These are phyloP conservation scores for Rhabdornis inornatus DNA, from an alignment of 2,113 vertebrate species.

Conservation along the genomic window DNA sequence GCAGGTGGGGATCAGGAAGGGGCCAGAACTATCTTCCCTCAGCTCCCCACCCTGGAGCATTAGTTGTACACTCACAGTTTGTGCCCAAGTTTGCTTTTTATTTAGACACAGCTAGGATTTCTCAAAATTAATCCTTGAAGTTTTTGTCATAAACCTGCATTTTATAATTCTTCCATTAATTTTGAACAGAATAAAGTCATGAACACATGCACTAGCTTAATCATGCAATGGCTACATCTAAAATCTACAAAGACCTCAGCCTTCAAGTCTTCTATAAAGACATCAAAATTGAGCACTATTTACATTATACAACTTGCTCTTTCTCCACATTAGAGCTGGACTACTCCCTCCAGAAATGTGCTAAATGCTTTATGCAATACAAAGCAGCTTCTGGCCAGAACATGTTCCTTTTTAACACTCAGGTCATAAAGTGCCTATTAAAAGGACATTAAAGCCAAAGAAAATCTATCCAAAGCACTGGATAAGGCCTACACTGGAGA, in stretches of 20 bases:
- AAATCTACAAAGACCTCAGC: background rate
- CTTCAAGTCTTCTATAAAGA: background rate
- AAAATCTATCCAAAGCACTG: conserved; percentile 30
- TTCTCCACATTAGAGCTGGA: background rate
- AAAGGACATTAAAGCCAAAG: conserved; percentile 46
- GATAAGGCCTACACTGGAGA: background rate
- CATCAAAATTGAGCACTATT: background rate
- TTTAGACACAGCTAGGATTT: background rate
- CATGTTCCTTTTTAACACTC: conserved; percentile 16
- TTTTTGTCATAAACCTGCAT: background rate
- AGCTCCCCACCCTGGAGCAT: background rate
- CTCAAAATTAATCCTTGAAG: background rate
- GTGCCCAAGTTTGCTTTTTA: background rate
- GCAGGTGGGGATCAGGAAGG: background rate
- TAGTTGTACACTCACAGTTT: background rate
- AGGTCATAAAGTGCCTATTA: conserved; percentile 44
- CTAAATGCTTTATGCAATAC: background rate
- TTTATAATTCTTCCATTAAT: background rate
- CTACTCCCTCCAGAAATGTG: background rate
- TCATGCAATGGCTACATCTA: background rate
- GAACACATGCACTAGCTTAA: background rate
- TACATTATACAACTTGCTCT: background rate
- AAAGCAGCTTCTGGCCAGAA: conserved; percentile 5
- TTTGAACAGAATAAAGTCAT: background rate
- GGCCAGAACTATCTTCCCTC: background rate